Evolutionary conservation across 2,113 vertebrate genomes (phyloP).

Genomic region (Hyla sarda): DNA sequence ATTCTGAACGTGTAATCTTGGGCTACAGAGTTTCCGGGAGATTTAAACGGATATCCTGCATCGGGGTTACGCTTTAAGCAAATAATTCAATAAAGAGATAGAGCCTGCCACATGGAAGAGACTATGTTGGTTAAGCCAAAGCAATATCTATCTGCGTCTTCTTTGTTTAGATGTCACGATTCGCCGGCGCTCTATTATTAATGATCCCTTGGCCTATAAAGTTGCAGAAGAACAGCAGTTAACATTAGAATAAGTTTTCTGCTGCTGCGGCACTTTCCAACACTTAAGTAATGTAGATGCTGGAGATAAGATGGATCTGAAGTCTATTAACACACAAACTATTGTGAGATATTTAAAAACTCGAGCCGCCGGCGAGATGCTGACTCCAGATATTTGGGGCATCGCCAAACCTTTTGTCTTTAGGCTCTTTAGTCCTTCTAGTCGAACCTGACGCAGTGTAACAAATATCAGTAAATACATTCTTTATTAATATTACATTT

Average conservation of each 20-base stretch:
- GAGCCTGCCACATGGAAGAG: background rate
- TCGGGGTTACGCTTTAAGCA: too few species aligned
- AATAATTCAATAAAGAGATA: too few species aligned
- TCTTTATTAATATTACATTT: background rate
- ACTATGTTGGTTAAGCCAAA: background rate
- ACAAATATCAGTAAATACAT: background rate
- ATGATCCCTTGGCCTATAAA: constrained; percentile 38
- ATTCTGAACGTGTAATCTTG: too few species aligned
- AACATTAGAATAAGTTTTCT: constrained; percentile 35
- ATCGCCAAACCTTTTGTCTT: constrained; percentile 26
- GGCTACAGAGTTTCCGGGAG: too few species aligned
- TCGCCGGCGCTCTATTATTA: constrained; percentile 32
- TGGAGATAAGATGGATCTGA: constrained; percentile 32
- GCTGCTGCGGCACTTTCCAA: constrained; percentile 21
- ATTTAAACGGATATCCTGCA: too few species aligned
- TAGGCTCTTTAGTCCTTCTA: background rate
- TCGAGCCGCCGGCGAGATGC: constrained; percentile 17
- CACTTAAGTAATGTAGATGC: constrained; percentile 42
- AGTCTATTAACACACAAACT: constrained; percentile 50
- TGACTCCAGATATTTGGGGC: constrained; percentile 24
- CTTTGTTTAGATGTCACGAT: constrained; percentile 15
- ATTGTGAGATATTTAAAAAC: constrained; percentile 42
- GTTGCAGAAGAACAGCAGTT: constrained; percentile 34
- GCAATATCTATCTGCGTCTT: background rate
- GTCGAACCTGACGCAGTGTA: background rate